Evolutionary conservation across 2,797 vertebrate species (phyloP).

Genomic region (Botia kubotai): DNA sequence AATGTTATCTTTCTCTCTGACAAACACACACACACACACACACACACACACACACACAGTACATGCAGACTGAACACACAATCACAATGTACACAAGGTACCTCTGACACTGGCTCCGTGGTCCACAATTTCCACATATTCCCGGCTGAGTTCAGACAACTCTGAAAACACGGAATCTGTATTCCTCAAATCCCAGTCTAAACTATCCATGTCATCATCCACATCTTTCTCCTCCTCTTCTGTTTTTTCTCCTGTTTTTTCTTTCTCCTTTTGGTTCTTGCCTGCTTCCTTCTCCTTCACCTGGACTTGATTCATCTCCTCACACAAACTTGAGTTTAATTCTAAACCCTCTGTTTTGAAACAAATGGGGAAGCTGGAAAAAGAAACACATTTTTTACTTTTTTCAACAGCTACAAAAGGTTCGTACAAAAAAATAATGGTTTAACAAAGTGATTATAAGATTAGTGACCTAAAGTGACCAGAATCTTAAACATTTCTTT

Average conservation of each 20-base stretch:
- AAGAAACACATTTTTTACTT: neutral
- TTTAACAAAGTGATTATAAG: too few relatives aligned
- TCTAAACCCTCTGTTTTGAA: conserved; percentile 38
- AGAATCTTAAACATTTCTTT: too few relatives aligned
- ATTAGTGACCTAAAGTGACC: too few relatives aligned
- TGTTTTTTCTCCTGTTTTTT: conserved; percentile 61
- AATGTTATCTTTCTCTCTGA: neutral
- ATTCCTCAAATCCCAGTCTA: conserved; percentile 82
- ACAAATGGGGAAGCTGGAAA: conserved; percentile 64
- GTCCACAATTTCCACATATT: conserved; percentile 82
- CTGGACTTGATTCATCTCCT: conserved; percentile 58
- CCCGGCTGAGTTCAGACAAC: conserved; percentile 80
- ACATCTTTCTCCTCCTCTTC: conserved; percentile 62
- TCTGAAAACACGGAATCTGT: conserved; percentile 82
- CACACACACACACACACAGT: conserved; percentile 3
- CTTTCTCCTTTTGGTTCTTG: conserved; percentile 55
- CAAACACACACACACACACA: neutral
- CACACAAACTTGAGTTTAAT: conserved; percentile 59
- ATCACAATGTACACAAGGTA: conserved; percentile 39
- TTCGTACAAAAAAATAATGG: neutral
- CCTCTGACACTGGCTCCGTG: conserved; percentile 78
- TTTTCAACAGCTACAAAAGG: too few relatives aligned
- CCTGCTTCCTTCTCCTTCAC: conserved; percentile 44
- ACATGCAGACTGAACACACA: neutral
- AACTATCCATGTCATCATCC: conserved; percentile 63